phyloP scores from a whole-genome alignment of 1,140 invertebrate species.

The Penaeus japonicus region DNA sequence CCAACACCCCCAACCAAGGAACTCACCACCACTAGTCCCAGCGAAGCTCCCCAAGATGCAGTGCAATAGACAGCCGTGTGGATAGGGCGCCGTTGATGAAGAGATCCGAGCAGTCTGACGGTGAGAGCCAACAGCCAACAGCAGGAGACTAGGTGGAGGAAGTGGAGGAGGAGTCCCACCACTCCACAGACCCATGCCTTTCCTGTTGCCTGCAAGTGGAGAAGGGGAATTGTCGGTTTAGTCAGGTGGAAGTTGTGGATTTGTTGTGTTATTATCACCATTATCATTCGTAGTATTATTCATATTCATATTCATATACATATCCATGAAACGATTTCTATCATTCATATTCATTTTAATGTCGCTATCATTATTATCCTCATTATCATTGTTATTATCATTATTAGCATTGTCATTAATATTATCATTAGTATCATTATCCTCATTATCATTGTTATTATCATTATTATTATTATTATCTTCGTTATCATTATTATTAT shows the following conservation, averaged over 20 bases:
- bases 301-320: no score
- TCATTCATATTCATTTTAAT: no score
- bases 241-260: not conserved
- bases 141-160: constrained; percentile 73
- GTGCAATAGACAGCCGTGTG: constrained; percentile 38
- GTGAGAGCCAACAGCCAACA: constrained; percentile 73
- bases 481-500: no score
- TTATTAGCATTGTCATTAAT: no score
- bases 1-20: not conserved
- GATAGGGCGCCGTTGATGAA: constrained; percentile 61
- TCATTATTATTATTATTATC: no score
- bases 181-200: constrained; percentile 67
- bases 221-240: not conserved
- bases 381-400: no score
- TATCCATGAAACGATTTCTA: no score
- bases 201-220: constrained; percentile 30
- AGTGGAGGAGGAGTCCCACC: constrained; percentile 73
- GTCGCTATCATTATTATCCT: no score
- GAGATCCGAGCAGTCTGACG: constrained; percentile 65
- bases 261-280: no score
- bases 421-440: no score
- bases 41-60: constrained; percentile 29
- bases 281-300: no score
- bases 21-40: constrained; percentile 43
- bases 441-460: no score